Conservation (phyloP, 2,113 vertebrate genomes). For the Cephalopterus ornatus region DNA sequence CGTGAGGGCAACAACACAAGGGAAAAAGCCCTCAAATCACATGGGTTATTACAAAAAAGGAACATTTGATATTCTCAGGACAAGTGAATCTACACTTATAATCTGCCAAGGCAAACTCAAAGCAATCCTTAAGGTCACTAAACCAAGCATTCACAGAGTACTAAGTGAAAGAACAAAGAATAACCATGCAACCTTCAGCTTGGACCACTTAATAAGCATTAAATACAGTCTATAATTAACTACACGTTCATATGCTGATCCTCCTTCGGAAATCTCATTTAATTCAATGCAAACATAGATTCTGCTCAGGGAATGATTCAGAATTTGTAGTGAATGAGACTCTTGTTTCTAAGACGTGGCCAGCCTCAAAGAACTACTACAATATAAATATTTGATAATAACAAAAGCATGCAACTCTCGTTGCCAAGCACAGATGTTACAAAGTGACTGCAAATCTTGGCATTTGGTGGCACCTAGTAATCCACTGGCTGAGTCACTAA, state of each 20-base stretch:
- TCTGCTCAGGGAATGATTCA: background rate
- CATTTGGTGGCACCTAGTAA: slow-evolving; percentile 44
- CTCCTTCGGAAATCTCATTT: background rate
- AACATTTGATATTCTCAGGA: background rate
- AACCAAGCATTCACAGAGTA: background rate
- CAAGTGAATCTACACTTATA: background rate
- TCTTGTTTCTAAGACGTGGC: slow-evolving; percentile 16
- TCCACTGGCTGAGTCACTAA: background rate
- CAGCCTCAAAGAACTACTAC: slow-evolving; percentile 30
- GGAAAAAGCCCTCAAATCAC: background rate
- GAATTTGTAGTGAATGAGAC: slow-evolving; percentile 24
- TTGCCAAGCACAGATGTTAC: slow-evolving; percentile 42
- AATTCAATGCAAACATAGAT: background rate
- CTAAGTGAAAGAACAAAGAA: background rate
- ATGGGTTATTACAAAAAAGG: background rate
- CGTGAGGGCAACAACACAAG: rapidly evolving
- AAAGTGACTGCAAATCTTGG: slow-evolving; percentile 38
- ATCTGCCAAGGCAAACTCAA: background rate
- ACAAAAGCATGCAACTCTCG: slow-evolving; percentile 4
- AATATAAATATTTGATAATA: slow-evolving; percentile 53
- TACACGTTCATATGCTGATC: background rate
- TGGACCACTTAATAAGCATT: background rate
- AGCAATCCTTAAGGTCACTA: background rate
- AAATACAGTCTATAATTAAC: background rate
- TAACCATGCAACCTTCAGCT: background rate